A percentile compares a stretch with the other conserved stretches of the same genome.
Evolutionary conservation across 2,113 vertebrate genomes (phyloP).

Genomic region (Ornithorhynchus anatinus): DNA sequence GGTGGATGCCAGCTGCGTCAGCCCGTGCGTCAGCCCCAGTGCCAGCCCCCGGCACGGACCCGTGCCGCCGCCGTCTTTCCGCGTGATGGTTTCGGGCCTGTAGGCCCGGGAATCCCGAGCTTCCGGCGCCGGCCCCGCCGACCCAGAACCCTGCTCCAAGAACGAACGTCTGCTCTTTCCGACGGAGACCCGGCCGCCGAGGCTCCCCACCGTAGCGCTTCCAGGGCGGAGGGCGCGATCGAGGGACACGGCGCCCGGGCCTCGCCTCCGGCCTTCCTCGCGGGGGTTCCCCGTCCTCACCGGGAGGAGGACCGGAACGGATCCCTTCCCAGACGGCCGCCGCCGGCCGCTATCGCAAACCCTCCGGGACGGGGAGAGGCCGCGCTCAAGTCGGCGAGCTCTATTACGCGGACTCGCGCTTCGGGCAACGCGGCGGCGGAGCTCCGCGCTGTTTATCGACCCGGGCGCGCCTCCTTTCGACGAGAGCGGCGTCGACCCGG

Average conservation of each 20-base stretch:
- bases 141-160: slow-evolving; percentile 70
- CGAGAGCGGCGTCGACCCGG: slow-evolving; percentile 53
- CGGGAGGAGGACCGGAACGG: slow-evolving; percentile 66
- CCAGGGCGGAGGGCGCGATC: slow-evolving; percentile 49
- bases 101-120: slow-evolving; percentile 73
- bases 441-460: slow-evolving; percentile 48
- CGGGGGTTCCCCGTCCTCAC: slow-evolving; percentile 79
- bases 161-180: slow-evolving; percentile 59
- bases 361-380: too few relatives aligned
- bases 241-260: slow-evolving; percentile 68
- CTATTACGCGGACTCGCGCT: slow-evolving; percentile 61
- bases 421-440: slow-evolving; percentile 55
- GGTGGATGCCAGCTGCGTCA: slow-evolving; percentile 96
- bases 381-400: slow-evolving; percentile 64
- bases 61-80: slow-evolving; percentile 95
- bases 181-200: slow-evolving; percentile 57
- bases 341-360: slow-evolving; percentile 64
- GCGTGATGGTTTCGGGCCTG: slow-evolving; percentile 99
- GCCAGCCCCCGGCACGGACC: slow-evolving; percentile 98
- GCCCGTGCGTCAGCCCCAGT: slow-evolving; percentile 91
- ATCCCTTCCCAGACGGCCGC: slow-evolving; percentile 74
- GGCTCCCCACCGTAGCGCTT: slow-evolving; percentile 54
- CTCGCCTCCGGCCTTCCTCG: slow-evolving; percentile 90
- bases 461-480: slow-evolving; percentile 58
- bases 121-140: slow-evolving; percentile 72